Evolutionary conservation across 2,888 invertebrate species (phyloP).

Genomic region (Agelastica alni): DNA sequence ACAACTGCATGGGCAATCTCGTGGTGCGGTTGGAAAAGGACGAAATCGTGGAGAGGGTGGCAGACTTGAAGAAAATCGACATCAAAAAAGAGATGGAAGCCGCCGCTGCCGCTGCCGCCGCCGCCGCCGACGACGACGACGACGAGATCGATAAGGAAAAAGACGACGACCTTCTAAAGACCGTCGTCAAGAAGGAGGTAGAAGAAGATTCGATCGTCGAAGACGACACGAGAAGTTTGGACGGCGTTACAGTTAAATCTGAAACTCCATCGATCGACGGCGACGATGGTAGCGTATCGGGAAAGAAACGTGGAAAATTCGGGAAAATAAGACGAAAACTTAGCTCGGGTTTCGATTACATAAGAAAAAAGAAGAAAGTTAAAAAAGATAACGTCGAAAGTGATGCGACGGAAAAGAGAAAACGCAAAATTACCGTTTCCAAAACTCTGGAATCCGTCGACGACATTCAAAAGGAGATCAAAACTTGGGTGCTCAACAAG

Average conservation of each 20-base stretch:
- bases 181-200: conserved; percentile 45
- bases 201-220: conserved; percentile 43
- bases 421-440: conserved; percentile 51
- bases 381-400: conserved; percentile 60
- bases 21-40: conserved; percentile 29
- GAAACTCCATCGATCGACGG: conserved; percentile 52
- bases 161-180: conserved; percentile 45
- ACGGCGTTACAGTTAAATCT: conserved; percentile 46
- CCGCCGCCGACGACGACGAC: conserved; percentile 42
- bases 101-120: conserved; percentile 37
- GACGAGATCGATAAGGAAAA: conserved; percentile 41
- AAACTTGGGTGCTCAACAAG: conserved; percentile 91
- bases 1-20: conserved; percentile 16
- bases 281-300: conserved; percentile 45
- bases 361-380: conserved; percentile 82
- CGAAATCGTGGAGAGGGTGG: conserved; percentile 41
- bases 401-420: conserved; percentile 38
- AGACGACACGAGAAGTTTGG: conserved; percentile 44
- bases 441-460: conserved; percentile 69
- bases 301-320: conserved; percentile 62
- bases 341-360: conserved; percentile 86
- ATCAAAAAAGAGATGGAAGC: conserved; percentile 26
- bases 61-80: conserved; percentile 9
- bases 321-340: conserved; percentile 74
- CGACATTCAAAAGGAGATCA: conserved; percentile 83